Base-by-base conservation (phyloP, 2,113 vertebrate genomes). In the Cercopithecus mona region DNA sequence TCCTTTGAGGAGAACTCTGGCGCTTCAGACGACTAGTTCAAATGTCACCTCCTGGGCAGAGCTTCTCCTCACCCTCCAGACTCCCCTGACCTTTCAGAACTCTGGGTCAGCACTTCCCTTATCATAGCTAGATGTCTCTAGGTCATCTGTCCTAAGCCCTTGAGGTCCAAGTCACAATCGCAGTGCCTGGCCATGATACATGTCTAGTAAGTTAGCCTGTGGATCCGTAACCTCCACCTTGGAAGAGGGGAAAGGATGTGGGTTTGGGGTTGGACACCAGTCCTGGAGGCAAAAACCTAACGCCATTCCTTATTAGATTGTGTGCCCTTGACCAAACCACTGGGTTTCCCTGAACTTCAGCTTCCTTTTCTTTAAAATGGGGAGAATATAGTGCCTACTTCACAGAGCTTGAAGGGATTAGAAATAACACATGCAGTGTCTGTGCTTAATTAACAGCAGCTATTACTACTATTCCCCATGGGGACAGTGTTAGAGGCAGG, bases 21-120 rank as follows among this genome's bases (percentile, higher is more conserved):
- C 20, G 30, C 87, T 81, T 91, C n/a, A 48, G 61, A 94, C 8
- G 75, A 48, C 30, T 14, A 82, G 72, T 76, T 76, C 90, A 86
- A 52, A 86, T 30, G 38, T 57, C 32, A 55, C n/a, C 45, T 83
- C 38, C 43, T 11, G 6, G 55, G 18, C 78, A 92, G 68, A 94
- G 80, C 25, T 57, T 73, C 48, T 73, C 86, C 70, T 52, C 6
- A 17, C 72, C 45, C 20, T 20, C n/a, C 13, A 32, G 22, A 68
- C n/a, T 59, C 32, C 55, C 92, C 48, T 40, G 30, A 17, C 4
- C 25, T 38, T 59, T 75, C 13, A 4, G 59, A 66, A 72, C 66
- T 80, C 35, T 38, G 75, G 48, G 40, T 80, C 90, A 64, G 40
- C 10, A 17, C 2, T 38, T 52, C 59, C 27, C 2, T 38, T 25